Percentiles rank a stretch among this genome's conserved stretches.
Evolutionary conservation across 2,797 vertebrate species (phyloP).

Genomic region (Macrochelys suwanniensis): DNA sequence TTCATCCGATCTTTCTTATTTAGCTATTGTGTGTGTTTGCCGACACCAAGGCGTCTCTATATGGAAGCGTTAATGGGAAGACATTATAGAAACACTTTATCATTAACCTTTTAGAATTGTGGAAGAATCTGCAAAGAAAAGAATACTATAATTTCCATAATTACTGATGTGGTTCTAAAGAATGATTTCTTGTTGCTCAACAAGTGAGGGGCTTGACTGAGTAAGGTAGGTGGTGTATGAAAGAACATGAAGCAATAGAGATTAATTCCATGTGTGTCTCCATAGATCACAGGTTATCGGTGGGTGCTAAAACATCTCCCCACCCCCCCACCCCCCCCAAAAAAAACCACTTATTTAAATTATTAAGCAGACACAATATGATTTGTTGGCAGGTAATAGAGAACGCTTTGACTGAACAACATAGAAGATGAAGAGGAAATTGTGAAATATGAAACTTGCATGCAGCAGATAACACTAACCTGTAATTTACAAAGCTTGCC

Average conservation of each 20-base stretch:
- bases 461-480: neutral
- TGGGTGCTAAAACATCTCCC: accelerated
- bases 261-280: neutral
- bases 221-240: accelerated
- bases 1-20: neutral
- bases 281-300: neutral
- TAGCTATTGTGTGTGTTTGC: neutral
- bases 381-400: accelerated
- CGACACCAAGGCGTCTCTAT: neutral
- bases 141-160: neutral
- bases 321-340: neutral
- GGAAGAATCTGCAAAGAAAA: neutral
- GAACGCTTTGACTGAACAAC: neutral
- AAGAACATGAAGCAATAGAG: neutral
- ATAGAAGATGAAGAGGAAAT: neutral
- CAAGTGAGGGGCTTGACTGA: neutral
- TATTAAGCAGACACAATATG: accelerated
- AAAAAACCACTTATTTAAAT: neutral
- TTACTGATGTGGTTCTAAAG: neutral
- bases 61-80: neutral
- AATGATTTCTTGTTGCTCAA: neutral
- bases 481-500: neutral
- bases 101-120: neutral
- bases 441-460: neutral
- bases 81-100: accelerated